Conservation (phyloP, 2,888 invertebrate genomes). For the Microplitis manilae region DNA sequence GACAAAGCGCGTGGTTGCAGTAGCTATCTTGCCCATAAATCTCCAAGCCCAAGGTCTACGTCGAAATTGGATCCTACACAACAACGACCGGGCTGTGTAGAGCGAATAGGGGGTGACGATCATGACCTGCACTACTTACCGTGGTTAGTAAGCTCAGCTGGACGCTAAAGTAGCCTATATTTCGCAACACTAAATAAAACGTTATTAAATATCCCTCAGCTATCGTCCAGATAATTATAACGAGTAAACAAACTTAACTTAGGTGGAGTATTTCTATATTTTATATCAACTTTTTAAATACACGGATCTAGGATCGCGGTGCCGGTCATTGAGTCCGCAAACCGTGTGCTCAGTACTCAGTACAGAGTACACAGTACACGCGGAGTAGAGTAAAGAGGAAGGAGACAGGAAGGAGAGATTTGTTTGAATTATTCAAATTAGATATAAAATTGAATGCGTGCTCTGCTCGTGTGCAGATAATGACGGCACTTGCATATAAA, state of each 20-base stretch:
- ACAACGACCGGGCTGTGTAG: not conserved
- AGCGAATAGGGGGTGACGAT: not conserved
- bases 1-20: not conserved
- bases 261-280: no score
- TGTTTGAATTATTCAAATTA: constrained; percentile 72
- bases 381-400: constrained; percentile 60
- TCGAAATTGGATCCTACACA: not conserved
- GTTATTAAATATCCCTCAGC: no score
- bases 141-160: not conserved
- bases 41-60: not conserved
- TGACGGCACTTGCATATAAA: constrained; percentile 71
- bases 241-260: no score
- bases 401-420: constrained; percentile 70
- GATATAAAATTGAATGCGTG: constrained; percentile 71
- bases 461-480: constrained; percentile 71
- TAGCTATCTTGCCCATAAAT: not conserved
- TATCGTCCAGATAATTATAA: no score
- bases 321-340: constrained; percentile 68
- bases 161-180: not conserved
- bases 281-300: no score
- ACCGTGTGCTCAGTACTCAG: constrained; percentile 58
- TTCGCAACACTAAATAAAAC: not conserved
- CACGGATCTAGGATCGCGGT: not conserved
- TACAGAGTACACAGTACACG: no score
- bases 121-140: not conserved